Percentiles rank a stretch among this genome's conserved stretches.
Evolutionary conservation across 2,797 vertebrate species (phyloP).

Genomic region (Odontamblyopus lacepedii): DNA sequence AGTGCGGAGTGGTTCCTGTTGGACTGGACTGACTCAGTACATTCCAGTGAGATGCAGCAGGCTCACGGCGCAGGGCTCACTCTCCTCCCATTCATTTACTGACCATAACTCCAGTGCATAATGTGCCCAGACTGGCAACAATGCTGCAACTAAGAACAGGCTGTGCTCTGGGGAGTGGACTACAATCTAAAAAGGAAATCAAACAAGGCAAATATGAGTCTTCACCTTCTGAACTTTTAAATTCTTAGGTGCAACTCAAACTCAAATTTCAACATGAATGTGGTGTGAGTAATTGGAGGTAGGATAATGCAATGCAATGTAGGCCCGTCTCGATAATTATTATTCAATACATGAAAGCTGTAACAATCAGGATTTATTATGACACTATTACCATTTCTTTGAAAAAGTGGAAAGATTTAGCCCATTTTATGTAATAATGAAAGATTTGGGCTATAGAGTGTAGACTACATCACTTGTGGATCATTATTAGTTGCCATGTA

Average conservation of each 20-base stretch:
- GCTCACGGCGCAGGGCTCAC: not conserved
- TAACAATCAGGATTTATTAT: no score
- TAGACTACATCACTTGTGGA: no score
- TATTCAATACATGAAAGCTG: no score
- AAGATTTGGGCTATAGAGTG: no score
- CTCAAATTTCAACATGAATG: no score
- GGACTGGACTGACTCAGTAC: constrained; percentile 19
- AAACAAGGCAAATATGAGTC: not conserved
- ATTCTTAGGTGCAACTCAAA: not conserved
- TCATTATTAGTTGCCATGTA: no score
- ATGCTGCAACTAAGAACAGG: constrained; percentile 32
- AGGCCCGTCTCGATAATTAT: no score
- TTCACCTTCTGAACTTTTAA: not conserved
- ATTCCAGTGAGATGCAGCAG: not conserved
- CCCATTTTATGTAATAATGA: no score
- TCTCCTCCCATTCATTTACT: constrained; percentile 10
- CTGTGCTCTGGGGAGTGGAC: constrained; percentile 31
- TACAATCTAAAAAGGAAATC: constrained; percentile 1
- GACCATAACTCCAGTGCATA: constrained; percentile 1
- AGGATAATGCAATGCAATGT: no score
- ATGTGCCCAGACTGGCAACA: constrained; percentile 20
- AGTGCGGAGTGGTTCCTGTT: constrained; percentile 8
- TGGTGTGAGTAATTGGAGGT: no score
- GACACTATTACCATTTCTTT: no score
- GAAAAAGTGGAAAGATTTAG: no score